A percentile compares a stretch with the other conserved stretches of the same genome.
These are phyloP conservation scores for Chaenodraco wilsoni DNA, from an alignment of 2,797 vertebrate genomes.

Conservation along the genomic window DNA sequence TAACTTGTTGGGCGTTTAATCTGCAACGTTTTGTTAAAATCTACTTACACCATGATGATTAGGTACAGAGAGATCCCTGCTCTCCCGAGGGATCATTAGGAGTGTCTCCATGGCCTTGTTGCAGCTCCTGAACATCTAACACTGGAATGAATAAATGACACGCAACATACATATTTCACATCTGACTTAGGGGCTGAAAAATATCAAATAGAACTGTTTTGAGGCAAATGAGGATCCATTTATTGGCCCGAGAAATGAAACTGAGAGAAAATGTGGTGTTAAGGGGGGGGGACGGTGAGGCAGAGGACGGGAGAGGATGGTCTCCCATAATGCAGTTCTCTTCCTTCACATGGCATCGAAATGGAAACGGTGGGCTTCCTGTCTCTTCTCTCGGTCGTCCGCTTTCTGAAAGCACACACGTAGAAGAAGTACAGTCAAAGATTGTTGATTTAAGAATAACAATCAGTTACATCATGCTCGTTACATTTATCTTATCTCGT, in stretches of 20 bases:
- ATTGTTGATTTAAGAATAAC: not conserved
- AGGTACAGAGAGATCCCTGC: constrained; percentile 27
- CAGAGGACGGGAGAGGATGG: not conserved
- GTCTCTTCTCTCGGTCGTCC: constrained; percentile 95
- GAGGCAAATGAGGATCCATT: constrained; percentile 50
- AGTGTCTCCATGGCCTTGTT: constrained; percentile 50
- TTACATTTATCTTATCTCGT: not conserved
- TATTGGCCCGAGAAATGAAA: constrained; percentile 38
- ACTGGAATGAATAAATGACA: constrained; percentile 68
- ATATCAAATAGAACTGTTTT: constrained; percentile 66
- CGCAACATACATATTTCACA: constrained; percentile 63
- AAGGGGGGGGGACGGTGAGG: not conserved
- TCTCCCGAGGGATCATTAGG: constrained; percentile 27
- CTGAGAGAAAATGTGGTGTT: constrained; percentile 11
- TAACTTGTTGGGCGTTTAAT: constrained; percentile 22
- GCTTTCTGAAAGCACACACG: constrained; percentile 90
- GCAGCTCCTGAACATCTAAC: constrained; percentile 57
- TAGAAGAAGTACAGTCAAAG: constrained; percentile 41
- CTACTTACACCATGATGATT: constrained; percentile 8
- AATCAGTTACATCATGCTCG: not conserved
- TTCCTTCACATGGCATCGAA: constrained; percentile 95
- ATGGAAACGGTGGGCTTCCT: constrained; percentile 98
- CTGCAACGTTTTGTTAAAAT: constrained; percentile 3
- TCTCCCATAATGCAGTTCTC: constrained; percentile 36
- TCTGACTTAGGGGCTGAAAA: constrained; percentile 53